These are phyloP conservation scores for Corythucha ciliata DNA, from an alignment of 2,888 invertebrate species.

Conservation along the genomic window DNA sequence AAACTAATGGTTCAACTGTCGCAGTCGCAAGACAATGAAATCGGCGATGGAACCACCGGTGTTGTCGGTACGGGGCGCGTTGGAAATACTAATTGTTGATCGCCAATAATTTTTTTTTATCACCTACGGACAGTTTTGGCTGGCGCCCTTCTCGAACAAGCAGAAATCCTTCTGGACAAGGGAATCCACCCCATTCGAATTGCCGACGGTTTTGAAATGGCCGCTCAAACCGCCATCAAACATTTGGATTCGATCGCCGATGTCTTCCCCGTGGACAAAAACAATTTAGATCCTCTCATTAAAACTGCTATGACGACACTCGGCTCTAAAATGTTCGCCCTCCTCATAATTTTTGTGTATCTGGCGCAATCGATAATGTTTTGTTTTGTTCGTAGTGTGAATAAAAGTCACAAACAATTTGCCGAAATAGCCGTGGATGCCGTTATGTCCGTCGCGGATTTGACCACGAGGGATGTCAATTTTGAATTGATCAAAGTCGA, in stretches of 20 bases:
- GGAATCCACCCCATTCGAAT: conserved; percentile 98
- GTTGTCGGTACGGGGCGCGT: conserved; percentile 59
- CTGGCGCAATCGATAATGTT: neutral
- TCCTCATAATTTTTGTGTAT: neutral
- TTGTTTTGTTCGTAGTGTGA: conserved; percentile 53
- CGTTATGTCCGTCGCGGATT: conserved; percentile 89
- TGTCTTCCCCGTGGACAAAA: conserved; percentile 73
- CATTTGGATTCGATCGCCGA: conserved; percentile 84
- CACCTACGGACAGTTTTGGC: conserved; percentile 60
- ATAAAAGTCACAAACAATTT: conserved; percentile 93
- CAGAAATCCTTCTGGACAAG: conserved; percentile 81
- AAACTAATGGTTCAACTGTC: conserved; percentile 96
- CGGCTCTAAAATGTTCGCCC: conserved; percentile 85
- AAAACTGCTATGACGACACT: conserved; percentile 96
- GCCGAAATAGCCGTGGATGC: conserved; percentile 98
- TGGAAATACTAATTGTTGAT: neutral
- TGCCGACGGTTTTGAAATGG: conserved; percentile 97
- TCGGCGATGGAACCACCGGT: conserved; percentile 98
- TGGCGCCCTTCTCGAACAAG: conserved; percentile 90
- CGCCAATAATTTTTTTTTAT: too few species aligned
- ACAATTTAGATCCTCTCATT: conserved; percentile 78
- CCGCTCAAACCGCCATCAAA: conserved; percentile 76
- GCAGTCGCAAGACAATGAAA: conserved; percentile 98
- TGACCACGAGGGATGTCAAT: conserved; percentile 90
- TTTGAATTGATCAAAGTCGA: conserved; percentile 98